These are phyloP conservation scores for Erpobdella octoculata DNA, from an alignment of 2,888 invertebrate species.

Conservation along the genomic window DNA sequence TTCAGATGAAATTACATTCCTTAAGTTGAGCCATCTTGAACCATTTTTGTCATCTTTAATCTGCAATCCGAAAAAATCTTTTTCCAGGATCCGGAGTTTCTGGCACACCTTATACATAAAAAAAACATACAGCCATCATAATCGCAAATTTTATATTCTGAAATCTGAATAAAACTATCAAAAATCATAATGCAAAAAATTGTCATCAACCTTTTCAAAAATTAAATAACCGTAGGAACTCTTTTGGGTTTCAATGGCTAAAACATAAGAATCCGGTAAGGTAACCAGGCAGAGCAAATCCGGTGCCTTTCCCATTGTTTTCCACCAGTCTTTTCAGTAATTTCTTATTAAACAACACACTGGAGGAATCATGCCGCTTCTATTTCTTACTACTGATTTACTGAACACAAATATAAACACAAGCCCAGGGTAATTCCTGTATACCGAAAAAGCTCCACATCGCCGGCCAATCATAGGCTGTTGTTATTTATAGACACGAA, in stretches of 20 bases:
- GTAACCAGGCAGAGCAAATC: not conserved
- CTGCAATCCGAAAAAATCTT: constrained; percentile 8
- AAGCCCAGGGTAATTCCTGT: no score
- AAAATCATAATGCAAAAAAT: not conserved
- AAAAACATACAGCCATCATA: not conserved
- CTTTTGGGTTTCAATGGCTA: constrained; percentile 1
- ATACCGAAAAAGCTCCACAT: no score
- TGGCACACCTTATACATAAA: constrained; percentile 6
- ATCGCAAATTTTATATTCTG: not conserved
- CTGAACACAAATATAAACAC: no score
- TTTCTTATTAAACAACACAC: no score
- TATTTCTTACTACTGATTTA: no score
- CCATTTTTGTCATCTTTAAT: constrained; percentile 9
- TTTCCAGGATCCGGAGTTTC: not conserved
- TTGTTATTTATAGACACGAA: no score
- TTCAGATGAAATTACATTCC: not conserved
- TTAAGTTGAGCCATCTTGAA: constrained; percentile 4
- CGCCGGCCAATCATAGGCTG: no score
- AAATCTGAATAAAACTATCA: not conserved
- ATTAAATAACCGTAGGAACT: not conserved
- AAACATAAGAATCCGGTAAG: not conserved
- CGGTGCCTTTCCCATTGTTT: not conserved
- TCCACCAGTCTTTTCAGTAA: no score
- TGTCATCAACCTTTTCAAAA: constrained; percentile 12
- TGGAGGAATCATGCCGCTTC: no score